Evolutionary conservation across 2,888 invertebrate genomes (phyloP), one percentile per base, ranked within the genome.

Genomic region (Eupelmus urozonus): DNA sequence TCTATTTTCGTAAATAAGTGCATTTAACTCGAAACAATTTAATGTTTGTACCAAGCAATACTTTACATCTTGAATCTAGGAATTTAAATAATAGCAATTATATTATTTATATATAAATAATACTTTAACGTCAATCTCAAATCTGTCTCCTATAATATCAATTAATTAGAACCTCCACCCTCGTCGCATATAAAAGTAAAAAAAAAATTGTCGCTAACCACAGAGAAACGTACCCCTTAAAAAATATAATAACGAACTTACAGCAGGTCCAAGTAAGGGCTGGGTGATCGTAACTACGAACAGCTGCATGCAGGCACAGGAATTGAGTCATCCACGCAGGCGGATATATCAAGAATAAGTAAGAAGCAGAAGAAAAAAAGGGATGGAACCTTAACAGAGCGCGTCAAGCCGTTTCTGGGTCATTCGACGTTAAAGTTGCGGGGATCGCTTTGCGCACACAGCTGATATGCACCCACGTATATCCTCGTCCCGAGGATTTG

Each of bases 361-460:
- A 57, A 57, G 11, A 57, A 25, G 23, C 13, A 1, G 16, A 13
- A 53, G n/a, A 57, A 23, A 57, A 13, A 25, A 13, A 16, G 23
- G 49, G 65, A 11, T 27, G 42, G 40, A 62, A 29, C n/a, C 59
- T 59, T 27, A 16, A 63, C 27, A 9, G 29, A n/a, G 13, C 23
- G 18, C 13, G 29, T 29, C 16, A 62, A 20, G n/a, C 16, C 45
- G 55, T 57, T 69, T 57, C 67, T 69, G 67, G 67, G 67, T 69
- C 67, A 69, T 57, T 69, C 67, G 11, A 57, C 67, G 67, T 42
- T 40, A n/a, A 40, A 20, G 20, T 2, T 20, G 51, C 2, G 18
- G 20, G 2, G 18, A 18, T 18, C 4, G n/a, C 20, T 2, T 2
- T 1, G n/a, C n/a, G n/a, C n/a, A 45, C 63, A 63, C 63, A 57